phyloP scores from a whole-genome alignment of 2,888 invertebrate species.

The Caradrina clavipalpis region DNA sequence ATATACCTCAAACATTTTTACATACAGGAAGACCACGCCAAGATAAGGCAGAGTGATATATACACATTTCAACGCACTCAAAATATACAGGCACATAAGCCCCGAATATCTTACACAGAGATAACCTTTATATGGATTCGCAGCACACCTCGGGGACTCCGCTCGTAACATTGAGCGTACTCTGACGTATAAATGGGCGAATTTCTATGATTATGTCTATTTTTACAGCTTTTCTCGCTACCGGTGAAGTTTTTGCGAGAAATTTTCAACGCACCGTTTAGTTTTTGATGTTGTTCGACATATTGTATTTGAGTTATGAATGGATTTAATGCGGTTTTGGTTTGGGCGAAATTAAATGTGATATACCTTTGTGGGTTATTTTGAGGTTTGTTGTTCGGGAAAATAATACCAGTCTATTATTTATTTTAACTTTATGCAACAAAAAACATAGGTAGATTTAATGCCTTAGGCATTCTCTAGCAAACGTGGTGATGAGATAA shows the following conservation, averaged over 20 bases:
- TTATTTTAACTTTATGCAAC: no score
- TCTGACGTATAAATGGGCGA: slow-evolving; percentile 61
- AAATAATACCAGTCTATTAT: no score
- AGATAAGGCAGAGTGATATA: slow-evolving; percentile 43
- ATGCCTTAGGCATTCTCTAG: no score
- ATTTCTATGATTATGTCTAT: slow-evolving; percentile 64
- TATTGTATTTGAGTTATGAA: slow-evolving; percentile 14
- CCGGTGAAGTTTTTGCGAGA: slow-evolving; percentile 5
- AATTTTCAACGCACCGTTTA: slow-evolving; percentile 26
- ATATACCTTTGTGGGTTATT: no score
- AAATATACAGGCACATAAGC: slow-evolving; percentile 57
- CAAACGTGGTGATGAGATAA: no score
- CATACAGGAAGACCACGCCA: slow-evolving; percentile 12
- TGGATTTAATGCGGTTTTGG: not conserved
- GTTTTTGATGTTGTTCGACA: slow-evolving; percentile 17
- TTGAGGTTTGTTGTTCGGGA: no score
- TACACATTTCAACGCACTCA: slow-evolving; percentile 50
- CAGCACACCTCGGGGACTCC: slow-evolving; percentile 60
- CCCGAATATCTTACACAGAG: slow-evolving; percentile 50
- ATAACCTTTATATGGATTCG: slow-evolving; percentile 64
- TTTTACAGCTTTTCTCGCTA: slow-evolving; percentile 48
- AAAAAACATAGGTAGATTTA: no score
- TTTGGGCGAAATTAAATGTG: no score
- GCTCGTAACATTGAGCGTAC: slow-evolving; percentile 55
- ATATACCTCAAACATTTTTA: not conserved